phyloP scores from a whole-genome alignment of 2,888 invertebrate species.

The Apoda limacodes region DNA sequence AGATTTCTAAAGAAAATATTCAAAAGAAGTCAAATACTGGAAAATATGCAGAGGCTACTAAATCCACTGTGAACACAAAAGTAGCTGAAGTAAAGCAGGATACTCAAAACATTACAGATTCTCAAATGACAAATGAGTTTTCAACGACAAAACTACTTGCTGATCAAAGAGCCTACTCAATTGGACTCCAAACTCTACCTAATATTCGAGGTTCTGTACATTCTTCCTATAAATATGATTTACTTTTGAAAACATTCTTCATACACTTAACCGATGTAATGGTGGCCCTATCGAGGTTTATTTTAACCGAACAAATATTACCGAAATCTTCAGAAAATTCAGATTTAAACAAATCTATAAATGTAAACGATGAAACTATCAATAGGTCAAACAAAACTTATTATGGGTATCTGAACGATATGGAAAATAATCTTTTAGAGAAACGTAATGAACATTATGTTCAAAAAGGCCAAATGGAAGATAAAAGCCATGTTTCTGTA shows the following conservation, averaged over 20 bases:
- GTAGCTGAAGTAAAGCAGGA: constrained; percentile 2
- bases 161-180: constrained; percentile 38
- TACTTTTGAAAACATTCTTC: constrained; percentile 53
- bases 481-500: constrained; percentile 15
- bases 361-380: background rate
- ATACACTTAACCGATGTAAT: constrained; percentile 59
- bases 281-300: constrained; percentile 52
- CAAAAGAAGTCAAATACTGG: constrained; percentile 14
- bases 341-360: background rate
- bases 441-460: background rate
- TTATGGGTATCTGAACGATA: background rate
- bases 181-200: constrained; percentile 51
- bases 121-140: constrained; percentile 7
- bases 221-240: constrained; percentile 41
- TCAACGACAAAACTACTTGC: constrained; percentile 25
- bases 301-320: constrained; percentile 37
- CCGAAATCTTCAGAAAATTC: constrained; percentile 3
- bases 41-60: constrained; percentile 10
- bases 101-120: no score
- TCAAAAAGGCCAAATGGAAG: constrained; percentile 10
- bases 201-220: constrained; percentile 41
- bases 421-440: background rate
- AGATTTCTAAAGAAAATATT: constrained; percentile 3
- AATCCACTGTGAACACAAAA: constrained; percentile 9
- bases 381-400: background rate